Evolutionary conservation across 2,113 vertebrate species (phyloP).

Genomic region (Elaphurus davidianus): DNA sequence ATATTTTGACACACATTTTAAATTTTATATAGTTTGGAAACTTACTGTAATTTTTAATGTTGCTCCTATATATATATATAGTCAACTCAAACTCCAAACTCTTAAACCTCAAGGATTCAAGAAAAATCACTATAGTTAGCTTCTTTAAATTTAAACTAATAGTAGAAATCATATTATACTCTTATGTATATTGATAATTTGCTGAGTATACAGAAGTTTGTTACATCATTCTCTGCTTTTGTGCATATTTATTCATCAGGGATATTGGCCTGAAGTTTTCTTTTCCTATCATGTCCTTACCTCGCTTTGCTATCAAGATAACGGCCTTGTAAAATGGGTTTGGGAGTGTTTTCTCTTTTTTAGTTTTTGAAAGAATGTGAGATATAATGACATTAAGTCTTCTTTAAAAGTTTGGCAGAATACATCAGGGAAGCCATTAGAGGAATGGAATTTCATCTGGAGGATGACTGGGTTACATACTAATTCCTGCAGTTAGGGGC

Average conservation of each 20-base stretch:
- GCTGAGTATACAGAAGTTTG: neutral
- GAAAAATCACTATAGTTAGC: neutral
- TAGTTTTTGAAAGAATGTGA: neutral
- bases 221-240: neutral
- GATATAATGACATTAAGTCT: neutral
- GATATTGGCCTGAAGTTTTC: neutral
- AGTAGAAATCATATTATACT: neutral
- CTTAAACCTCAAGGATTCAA: neutral
- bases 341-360: neutral
- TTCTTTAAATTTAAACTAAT: neutral
- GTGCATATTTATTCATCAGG: neutral
- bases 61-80: neutral
- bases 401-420: neutral
- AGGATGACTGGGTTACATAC: too few relatives aligned
- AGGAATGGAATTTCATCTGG: neutral
- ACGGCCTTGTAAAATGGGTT: neutral
- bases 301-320: neutral
- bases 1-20: neutral
- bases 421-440: neutral
- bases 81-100: neutral
- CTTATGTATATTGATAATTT: neutral
- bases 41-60: neutral
- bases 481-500: neutral
- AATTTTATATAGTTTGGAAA: neutral
- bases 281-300: neutral